These are phyloP conservation scores for Parambassis ranga DNA, from an alignment of 2,797 vertebrate genomes.

Conservation along the genomic window DNA sequence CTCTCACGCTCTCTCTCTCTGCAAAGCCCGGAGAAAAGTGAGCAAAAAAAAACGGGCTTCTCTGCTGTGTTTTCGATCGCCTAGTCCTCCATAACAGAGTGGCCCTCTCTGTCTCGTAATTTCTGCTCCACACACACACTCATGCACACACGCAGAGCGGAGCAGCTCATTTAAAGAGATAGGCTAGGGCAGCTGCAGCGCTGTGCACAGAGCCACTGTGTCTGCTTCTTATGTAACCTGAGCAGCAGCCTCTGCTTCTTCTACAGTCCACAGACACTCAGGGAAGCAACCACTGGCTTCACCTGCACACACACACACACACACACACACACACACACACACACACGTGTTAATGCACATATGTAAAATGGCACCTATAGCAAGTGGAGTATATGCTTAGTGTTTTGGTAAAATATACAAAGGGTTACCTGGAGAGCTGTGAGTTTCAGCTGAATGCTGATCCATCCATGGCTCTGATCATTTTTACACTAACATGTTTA, in stretches of 20 bases:
- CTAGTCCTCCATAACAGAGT: constrained; percentile 59
- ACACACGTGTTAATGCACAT: too few species aligned
- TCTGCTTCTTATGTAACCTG: constrained; percentile 66
- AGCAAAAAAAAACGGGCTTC: neutral
- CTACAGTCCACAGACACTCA: constrained; percentile 2
- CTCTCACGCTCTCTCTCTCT: too few species aligned
- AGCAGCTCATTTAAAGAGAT: constrained; percentile 73
- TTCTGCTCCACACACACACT: constrained; percentile 45
- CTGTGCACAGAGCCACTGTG: constrained; percentile 24
- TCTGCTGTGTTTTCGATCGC: constrained; percentile 33
- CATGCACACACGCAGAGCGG: constrained; percentile 32
- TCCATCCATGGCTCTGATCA: too few species aligned
- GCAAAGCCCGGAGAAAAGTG: neutral
- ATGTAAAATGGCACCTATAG: too few species aligned
- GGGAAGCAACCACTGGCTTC: neutral
- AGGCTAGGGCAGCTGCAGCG: constrained; percentile 45
- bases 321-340: too few species aligned
- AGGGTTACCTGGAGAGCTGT: too few species aligned
- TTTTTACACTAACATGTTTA: too few species aligned
- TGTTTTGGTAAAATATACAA: too few species aligned
- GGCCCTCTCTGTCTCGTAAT: constrained; percentile 63
- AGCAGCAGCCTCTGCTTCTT: constrained; percentile 27
- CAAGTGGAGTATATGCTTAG: too few species aligned
- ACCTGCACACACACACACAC: too few species aligned
- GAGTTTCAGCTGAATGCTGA: too few species aligned